Evolutionary conservation across 2,888 invertebrate species (phyloP), one percentile per base, ranked within the genome.

Genomic region (Petrophora chlorosata): DNA sequence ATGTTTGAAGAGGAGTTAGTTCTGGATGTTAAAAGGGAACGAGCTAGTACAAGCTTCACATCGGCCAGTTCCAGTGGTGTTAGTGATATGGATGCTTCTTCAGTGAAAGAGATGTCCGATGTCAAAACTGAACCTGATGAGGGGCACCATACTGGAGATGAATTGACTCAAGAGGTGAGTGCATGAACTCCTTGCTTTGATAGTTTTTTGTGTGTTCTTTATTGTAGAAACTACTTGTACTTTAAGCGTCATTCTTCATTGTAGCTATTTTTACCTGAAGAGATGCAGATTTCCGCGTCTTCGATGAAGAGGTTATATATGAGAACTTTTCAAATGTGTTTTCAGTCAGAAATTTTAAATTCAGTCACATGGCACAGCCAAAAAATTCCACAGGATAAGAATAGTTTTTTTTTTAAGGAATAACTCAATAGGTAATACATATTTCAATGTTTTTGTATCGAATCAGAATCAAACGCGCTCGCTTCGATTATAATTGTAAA

Each of bases 91-190:
- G 88, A 88, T 48, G 56, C 68, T 15, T 81, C 85, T 10, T 81
- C 85, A 1, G 65, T 74, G 40, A 76, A 69, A 41, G 82, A 80
- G 39, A 63, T 69, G 42, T 68, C 72, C n/a, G 84, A 87, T 48
- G 68, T 87, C 28, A 90, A 91, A 61, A 52, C 77, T 53, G 90
- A 91, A 61, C 76, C 85, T 8, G 90, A 90, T 57, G 90, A 91
- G 32, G 90, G 87, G 0, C 81, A 87, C 45, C 89, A 87, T 40
- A 85, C 82, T 7, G 90, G 90, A 0, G 91, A 90, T 44, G 91
- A 91, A 59, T 72, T 91, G 47, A 91, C 91, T 0, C 91, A 90
- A 65, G 91, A 90, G 88, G 91, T 91, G 56, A 82, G 88, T 46
- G 51, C 43, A 52, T 45, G 45, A 17, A 7, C n/a, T n/a, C n/a